These are phyloP conservation scores for Deroplatys truncata DNA, from an alignment of 2,888 invertebrate genomes.

Conservation along the genomic window DNA sequence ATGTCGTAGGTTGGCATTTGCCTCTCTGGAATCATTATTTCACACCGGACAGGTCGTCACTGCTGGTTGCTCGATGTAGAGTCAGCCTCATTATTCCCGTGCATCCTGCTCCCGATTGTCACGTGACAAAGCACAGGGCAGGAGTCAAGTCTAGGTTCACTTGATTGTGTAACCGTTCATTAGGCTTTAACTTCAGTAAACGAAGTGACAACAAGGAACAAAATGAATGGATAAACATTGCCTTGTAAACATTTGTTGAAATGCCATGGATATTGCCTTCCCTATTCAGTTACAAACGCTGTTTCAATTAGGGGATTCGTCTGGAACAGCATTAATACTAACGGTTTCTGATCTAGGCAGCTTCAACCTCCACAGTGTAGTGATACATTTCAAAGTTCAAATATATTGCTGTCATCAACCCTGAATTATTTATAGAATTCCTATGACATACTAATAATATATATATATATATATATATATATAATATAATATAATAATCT, in stretches of 20 bases:
- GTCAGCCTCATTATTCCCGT: not conserved
- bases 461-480: too few species aligned
- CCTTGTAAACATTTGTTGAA: not conserved
- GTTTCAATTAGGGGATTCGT: not conserved
- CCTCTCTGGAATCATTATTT: not conserved
- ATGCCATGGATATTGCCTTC: not conserved
- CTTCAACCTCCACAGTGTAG: too few species aligned
- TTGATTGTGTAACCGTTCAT: not conserved
- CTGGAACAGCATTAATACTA: not conserved
- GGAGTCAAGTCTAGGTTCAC: not conserved
- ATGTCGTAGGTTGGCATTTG: not conserved
- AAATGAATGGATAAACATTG: not conserved
- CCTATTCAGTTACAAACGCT: not conserved
- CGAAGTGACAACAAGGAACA: not conserved
- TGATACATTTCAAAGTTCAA: too few species aligned
- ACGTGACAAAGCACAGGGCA: not conserved
- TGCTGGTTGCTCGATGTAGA: not conserved
- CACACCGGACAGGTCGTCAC: not conserved
- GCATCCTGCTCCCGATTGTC: not conserved
- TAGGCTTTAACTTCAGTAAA: not conserved
- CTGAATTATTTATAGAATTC: too few species aligned
- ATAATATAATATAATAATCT: too few species aligned
- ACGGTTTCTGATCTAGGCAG: too few species aligned
- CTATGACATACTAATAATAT: too few species aligned
- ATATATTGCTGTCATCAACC: too few species aligned